A percentile compares a stretch with the other conserved stretches of the same genome.
These are phyloP conservation scores for Theropithecus gelada DNA, from an alignment of 2,113 vertebrate species.

Conservation along the genomic window DNA sequence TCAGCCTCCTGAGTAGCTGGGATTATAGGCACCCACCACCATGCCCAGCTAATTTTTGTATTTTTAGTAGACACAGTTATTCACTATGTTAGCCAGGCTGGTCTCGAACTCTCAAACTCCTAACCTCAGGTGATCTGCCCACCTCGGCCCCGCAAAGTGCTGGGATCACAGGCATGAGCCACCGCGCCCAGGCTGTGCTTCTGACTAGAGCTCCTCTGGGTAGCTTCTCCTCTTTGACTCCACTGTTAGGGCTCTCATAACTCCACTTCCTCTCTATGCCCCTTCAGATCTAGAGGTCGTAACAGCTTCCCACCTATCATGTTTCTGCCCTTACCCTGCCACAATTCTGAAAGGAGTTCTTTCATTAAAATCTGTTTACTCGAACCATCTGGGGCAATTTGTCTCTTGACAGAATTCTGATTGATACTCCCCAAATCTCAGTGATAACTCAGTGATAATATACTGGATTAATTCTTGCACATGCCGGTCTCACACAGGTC, in stretches of 20 bases:
- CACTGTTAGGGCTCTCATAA: background rate
- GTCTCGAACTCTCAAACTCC: no score
- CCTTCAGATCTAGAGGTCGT: background rate
- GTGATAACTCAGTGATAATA: no score
- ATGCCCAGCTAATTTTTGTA: no score
- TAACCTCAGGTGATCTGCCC: no score
- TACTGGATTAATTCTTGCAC: background rate
- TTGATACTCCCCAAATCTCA: background rate
- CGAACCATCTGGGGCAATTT: background rate
- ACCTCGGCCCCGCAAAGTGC: no score
- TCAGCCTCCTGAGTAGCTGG: no score
- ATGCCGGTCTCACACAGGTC: background rate
- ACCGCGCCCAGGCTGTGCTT: background rate
- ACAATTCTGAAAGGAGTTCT: background rate
- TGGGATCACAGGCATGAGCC: no score
- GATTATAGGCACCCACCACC: no score
- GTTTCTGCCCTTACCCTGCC: background rate
- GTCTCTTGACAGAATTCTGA: constrained; percentile 6
- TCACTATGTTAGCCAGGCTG: no score
- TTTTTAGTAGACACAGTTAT: no score
- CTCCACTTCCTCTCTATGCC: background rate
- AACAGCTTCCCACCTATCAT: background rate
- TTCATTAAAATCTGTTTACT: constrained; percentile 1
- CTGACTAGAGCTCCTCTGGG: background rate
- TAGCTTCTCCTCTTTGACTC: background rate